Evolutionary conservation across 2,888 invertebrate genomes (phyloP).

Genomic region (Didymodactylos carnosus): DNA sequence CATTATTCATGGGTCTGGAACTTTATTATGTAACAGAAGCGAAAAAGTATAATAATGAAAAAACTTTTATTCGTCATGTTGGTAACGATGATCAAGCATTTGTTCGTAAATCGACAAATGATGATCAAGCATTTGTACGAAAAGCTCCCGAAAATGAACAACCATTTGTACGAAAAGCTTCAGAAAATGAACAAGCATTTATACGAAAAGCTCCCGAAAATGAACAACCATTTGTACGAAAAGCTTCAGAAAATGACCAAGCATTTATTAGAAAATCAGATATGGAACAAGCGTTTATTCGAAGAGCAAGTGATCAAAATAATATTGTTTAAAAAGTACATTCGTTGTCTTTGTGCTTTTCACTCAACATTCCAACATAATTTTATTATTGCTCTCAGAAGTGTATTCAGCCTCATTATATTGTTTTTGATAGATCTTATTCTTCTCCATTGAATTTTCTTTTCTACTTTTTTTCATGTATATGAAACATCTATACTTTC

Average conservation of each 20-base stretch:
- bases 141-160: background rate
- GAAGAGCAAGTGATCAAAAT: background rate
- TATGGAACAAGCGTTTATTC: background rate
- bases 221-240: background rate
- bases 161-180: background rate
- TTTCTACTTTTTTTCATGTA: too few relatives aligned
- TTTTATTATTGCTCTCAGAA: too few relatives aligned
- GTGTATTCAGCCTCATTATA: too few relatives aligned
- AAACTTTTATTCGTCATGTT: background rate
- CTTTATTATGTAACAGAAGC: background rate
- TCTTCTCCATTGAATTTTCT: too few relatives aligned
- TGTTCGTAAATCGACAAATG: background rate
- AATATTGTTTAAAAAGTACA: background rate
- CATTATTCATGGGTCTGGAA: background rate
- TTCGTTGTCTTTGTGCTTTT: background rate
- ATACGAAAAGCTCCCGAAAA: background rate
- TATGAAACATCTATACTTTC: too few relatives aligned
- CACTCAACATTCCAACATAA: too few relatives aligned
- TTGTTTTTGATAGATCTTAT: too few relatives aligned
- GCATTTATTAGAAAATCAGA: background rate
- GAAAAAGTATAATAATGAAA: background rate
- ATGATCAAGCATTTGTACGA: background rate
- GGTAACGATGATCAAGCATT: background rate
- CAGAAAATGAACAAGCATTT: background rate
- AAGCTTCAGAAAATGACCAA: background rate